Base-by-base conservation (phyloP, 2,888 invertebrate genomes). In the Drosophila peninsularis region DNA sequence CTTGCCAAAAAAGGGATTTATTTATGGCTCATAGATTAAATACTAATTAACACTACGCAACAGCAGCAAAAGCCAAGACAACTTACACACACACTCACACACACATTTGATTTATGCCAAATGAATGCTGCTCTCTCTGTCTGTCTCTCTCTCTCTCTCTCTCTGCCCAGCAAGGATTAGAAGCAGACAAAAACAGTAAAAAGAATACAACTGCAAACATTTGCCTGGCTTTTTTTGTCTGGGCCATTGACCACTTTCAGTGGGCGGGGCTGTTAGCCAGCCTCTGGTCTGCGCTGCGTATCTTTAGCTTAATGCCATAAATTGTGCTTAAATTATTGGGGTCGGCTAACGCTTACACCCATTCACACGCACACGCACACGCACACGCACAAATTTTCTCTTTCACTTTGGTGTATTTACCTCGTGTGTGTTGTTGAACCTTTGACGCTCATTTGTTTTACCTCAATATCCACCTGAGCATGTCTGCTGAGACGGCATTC, bases 21-120 rank as follows among this genome's bases (percentile, higher is more conserved):
- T 86, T 89, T 89, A 84, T 82, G 89, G 86, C 84, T 85, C 83
- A 89, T 85, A 90, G 89, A 89, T 89, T 89, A 89, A 89, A 90
- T 89, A 90, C 89, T 90, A 90, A 89, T 89, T 89, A 89, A 89
- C 90, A 88, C 87, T 66, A 78, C 67, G 65, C 77, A 65, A 62
- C 62, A 66, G 70, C 42, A 75, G 71, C 60, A 70, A 64, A 62
- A 55, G 56, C 67, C 70, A 64, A 74, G 64, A 67, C 53, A 62
- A 24, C 58, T 49, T 55, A 62, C 34, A 30, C 30, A 44, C 55
- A 66, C 55, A 57, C 62, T 58, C 65, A 61, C 62, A 37, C 49
- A 55, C 73, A 79, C 70, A 87, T 82, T 88, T 86, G 89, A 86
- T 86, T 86, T 88, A 88, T 88, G 80, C 67, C 66, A 77, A 82